Conservation (phyloP, 1,140 invertebrate species). For the Drosophila rhopaloa region DNA sequence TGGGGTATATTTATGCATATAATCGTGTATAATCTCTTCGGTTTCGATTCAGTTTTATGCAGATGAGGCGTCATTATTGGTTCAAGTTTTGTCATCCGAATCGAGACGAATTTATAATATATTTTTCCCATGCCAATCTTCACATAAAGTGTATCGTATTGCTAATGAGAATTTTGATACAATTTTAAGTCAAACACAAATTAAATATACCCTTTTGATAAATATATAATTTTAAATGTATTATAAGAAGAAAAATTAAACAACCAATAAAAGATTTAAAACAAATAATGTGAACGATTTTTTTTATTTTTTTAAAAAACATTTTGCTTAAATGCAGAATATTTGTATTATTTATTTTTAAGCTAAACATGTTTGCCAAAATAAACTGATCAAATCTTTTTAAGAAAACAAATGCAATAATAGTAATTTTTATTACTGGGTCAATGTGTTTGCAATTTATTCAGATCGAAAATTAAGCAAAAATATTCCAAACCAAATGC, state of each 20-base stretch:
- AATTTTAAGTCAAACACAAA: neutral
- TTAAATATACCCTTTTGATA: slow-evolving; percentile 14
- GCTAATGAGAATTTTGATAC: slow-evolving; percentile 11
- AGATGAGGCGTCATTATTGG: slow-evolving; percentile 44
- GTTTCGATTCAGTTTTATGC: slow-evolving; percentile 38
- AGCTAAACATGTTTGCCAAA: no score
- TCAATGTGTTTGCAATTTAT: neutral
- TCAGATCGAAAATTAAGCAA: neutral
- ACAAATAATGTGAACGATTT: neutral
- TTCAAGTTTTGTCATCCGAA: slow-evolving; percentile 31
- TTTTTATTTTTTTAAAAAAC: no score
- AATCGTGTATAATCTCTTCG: slow-evolving; percentile 29
- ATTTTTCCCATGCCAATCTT: slow-evolving; percentile 37
- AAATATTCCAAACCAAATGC: slow-evolving; percentile 1
- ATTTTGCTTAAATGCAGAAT: no score
- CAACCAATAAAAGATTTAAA: neutral
- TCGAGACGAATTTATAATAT: slow-evolving; percentile 34
- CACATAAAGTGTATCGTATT: slow-evolving; percentile 36
- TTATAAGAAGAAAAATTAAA: neutral
- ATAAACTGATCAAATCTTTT: neutral
- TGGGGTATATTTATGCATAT: slow-evolving; percentile 15
- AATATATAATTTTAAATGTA: neutral
- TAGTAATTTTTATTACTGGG: neutral
- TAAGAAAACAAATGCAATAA: neutral
- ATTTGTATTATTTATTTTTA: no score